Evolutionary conservation across 2,797 vertebrate genomes (phyloP), one percentile per base, ranked within the genome.

Genomic region (Ctenochaetus hawaiiensis): DNA sequence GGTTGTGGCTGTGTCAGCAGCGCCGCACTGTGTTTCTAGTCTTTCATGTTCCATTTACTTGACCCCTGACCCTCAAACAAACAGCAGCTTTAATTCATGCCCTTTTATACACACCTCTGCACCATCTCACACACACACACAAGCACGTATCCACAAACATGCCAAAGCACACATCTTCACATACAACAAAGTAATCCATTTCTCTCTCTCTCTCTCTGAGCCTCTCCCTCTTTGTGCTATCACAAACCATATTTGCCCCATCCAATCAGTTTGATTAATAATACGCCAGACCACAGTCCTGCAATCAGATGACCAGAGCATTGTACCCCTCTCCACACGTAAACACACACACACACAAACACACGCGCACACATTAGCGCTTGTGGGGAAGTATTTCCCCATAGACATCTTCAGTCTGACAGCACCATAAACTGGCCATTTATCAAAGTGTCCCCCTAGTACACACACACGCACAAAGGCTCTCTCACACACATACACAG

Each of bases 201-300:
- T 95, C 93, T 93, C 93, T 30, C 26, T 30, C 26, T 30, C 26
- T 92, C 93, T 95, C 92, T 92, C 87, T 93, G 92, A 95, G 94
- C 93, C 91, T 95, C 95, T 95, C 94, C 94, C 89, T 76, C 92
- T 96, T 94, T 95, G 93, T 93, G 91, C 93, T 92, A 93, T 97
- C 96, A 93, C 90, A 94, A 92, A 93, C 95, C 91, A 87, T 89
- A 94, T 97, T 97, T 97, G 97, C 97, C 96, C 93, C 92, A 94
- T 91, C 96, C 90, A 94, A 97, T 98, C 97, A 96, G 94, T 88
- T 92, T 98, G 98, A 99, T 96, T 96, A 97, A 99, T 99, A 96
- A 96, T 94, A 90, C 87, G 85, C 82, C 85, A 63, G 87, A 94
- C 95, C 96, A 95, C 95, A 95, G 96, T 94, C 95, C 95, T 95